phyloP scores from a whole-genome alignment of 2,888 invertebrate genomes.

The Drosophila anomelani region DNA sequence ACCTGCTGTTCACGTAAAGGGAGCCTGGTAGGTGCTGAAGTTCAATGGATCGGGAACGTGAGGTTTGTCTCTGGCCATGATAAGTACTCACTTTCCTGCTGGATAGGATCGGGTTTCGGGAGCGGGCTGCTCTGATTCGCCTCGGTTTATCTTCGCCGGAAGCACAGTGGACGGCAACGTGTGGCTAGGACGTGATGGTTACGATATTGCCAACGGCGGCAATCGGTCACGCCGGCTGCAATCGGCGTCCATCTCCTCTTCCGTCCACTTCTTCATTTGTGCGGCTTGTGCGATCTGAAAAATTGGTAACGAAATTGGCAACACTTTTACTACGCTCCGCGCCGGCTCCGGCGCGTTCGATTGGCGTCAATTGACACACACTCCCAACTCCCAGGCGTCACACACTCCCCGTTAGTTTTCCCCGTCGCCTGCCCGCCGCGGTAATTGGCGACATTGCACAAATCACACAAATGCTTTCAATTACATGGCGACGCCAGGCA shows the following conservation, averaged over 20 bases:
- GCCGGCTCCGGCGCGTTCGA: conserved; percentile 45
- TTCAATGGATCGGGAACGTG: conserved; percentile 56
- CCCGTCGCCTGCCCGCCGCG: conserved; percentile 1
- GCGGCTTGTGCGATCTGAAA: conserved; percentile 50
- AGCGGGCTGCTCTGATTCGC: conserved; percentile 10
- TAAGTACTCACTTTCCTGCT: conserved; percentile 25
- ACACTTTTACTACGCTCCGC: conserved; percentile 57
- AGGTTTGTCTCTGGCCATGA: conserved; percentile 19
- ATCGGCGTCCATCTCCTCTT: conserved; percentile 17
- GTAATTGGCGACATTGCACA: conserved; percentile 77
- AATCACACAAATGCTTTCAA: conserved; percentile 80
- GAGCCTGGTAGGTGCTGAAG: conserved; percentile 39
- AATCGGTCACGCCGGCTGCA: conserved; percentile 44
- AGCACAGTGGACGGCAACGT: conserved; percentile 9
- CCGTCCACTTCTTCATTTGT: conserved; percentile 44
- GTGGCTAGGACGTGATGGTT: conserved; percentile 41
- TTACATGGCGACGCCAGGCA: conserved; percentile 68
- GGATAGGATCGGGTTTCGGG: conserved; percentile 31
- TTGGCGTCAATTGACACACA: conserved; percentile 52
- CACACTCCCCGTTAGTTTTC: conserved; percentile 16
- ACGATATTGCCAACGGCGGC: conserved; percentile 9
- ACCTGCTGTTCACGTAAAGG: conserved; percentile 55
- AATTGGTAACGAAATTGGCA: conserved; percentile 76
- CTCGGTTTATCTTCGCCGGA: conserved; percentile 18
- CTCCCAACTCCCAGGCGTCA: conserved; percentile 11